phyloP scores from a whole-genome alignment of 2,797 vertebrate genomes.

The Gymnoscopelus braueri region DNA sequence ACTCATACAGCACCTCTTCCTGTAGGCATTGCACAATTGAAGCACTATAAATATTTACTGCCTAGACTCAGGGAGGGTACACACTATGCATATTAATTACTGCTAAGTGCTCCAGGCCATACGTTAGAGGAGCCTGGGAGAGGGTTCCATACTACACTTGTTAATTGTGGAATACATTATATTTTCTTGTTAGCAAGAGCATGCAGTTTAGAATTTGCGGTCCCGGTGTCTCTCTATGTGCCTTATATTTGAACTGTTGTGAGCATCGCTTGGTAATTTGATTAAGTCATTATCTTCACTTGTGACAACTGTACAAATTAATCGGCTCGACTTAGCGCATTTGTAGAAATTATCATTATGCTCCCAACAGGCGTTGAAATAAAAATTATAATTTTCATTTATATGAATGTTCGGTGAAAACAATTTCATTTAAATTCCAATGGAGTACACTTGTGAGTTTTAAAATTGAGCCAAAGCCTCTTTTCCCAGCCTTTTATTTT shows the following conservation, averaged over 20 bases:
- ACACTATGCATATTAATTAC: conserved; percentile 80
- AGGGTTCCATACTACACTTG: conserved; percentile 68
- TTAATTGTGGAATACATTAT: conserved; percentile 80
- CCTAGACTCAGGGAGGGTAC: conserved; percentile 69
- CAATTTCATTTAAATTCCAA: too few relatives aligned
- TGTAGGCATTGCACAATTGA: conserved; percentile 71
- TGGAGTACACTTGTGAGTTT: too few relatives aligned
- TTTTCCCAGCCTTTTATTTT: too few relatives aligned
- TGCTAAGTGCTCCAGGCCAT: conserved; percentile 72
- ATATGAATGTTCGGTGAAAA: too few relatives aligned
- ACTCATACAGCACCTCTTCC: conserved; percentile 53
- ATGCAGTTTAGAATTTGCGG: conserved; percentile 18
- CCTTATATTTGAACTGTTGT: conserved; percentile 33
- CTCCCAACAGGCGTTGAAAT: too few relatives aligned
- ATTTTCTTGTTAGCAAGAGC: conserved; percentile 50
- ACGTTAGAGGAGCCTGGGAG: conserved; percentile 63
- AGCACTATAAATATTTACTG: conserved; percentile 82
- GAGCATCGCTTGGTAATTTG: conserved; percentile 33
- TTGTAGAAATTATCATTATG: too few relatives aligned
- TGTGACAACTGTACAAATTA: too few relatives aligned
- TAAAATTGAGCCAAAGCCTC: too few relatives aligned
- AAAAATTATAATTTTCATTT: too few relatives aligned
- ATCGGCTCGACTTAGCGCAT: too few relatives aligned
- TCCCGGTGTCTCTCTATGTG: conserved; percentile 20
- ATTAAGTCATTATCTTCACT: too few relatives aligned